Evolutionary conservation across 2,888 invertebrate genomes (phyloP).

Genomic region (Ophion slaviceki): DNA sequence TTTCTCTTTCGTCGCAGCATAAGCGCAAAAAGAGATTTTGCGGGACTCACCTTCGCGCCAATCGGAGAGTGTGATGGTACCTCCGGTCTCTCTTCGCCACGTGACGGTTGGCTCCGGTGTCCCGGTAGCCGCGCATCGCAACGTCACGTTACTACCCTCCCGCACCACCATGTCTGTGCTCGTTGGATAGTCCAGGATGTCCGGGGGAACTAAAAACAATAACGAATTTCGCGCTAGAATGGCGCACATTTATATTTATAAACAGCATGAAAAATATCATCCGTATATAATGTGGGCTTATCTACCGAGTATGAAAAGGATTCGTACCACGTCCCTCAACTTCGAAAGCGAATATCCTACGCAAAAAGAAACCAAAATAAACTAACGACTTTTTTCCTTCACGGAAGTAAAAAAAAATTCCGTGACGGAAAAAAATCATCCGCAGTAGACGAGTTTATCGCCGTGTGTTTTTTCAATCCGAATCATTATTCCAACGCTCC

Average conservation of each 20-base stretch:
- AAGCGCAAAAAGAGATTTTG: slow-evolving; percentile 52
- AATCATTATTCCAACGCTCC: too few species aligned
- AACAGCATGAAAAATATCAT: slow-evolving; percentile 19
- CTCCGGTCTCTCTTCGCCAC: slow-evolving; percentile 92
- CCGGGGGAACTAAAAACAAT: slow-evolving; percentile 90
- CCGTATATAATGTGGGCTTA: background rate
- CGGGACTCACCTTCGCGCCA: slow-evolving; percentile 77
- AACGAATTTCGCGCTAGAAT: slow-evolving; percentile 61
- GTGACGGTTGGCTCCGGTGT: slow-evolving; percentile 93
- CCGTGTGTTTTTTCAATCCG: too few species aligned
- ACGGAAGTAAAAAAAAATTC: too few species aligned
- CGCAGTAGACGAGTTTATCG: too few species aligned
- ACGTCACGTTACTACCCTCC: slow-evolving; percentile 94
- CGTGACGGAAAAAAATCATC: too few species aligned
- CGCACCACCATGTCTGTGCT: slow-evolving; percentile 94
- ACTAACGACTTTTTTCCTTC: too few species aligned
- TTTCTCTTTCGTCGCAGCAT: slow-evolving; percentile 29
- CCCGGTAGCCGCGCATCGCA: slow-evolving; percentile 94
- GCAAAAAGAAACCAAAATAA: too few species aligned
- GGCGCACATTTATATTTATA: slow-evolving; percentile 27
- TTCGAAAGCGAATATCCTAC: too few species aligned
- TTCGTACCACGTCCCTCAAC: too few species aligned
- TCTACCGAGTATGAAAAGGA: background rate
- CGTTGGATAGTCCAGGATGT: slow-evolving; percentile 93
- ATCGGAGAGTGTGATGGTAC: slow-evolving; percentile 85